Percentiles rank a stretch among this genome's conserved stretches.
These are phyloP conservation scores for Glandiceps talaboti DNA, from an alignment of 53 echinoderm and acorn worm genomes.

Conservation along the genomic window DNA sequence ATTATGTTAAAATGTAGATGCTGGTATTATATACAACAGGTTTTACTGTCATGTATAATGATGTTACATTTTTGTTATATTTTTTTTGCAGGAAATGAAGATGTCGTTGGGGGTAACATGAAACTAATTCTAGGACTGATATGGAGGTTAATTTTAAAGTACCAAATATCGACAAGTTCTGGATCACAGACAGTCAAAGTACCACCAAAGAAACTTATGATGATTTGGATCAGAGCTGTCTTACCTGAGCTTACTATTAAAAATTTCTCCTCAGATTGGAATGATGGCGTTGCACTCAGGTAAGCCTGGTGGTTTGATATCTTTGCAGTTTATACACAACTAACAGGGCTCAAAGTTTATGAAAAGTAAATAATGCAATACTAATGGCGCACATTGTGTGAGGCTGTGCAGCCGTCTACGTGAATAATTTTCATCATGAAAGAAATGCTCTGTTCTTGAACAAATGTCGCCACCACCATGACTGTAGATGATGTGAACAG, in stretches of 20 bases:
- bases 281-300: slow-evolving; percentile 80
- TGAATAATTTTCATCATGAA: no score
- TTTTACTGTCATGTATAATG: background rate
- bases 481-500: no score
- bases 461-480: no score
- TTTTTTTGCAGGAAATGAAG: slow-evolving; percentile 53
- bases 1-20: no score
- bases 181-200: slow-evolving; percentile 4
- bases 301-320: slow-evolving; percentile 11
- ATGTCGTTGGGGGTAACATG: slow-evolving; percentile 67
- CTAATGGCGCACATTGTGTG: no score
- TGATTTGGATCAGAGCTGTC: slow-evolving; percentile 76
- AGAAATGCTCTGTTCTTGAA: no score
- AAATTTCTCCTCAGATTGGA: slow-evolving; percentile 90
- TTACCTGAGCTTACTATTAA: slow-evolving; percentile 38
- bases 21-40: no score
- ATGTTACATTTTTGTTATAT: background rate
- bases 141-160: slow-evolving; percentile 69
- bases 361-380: no score
- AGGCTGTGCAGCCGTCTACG: no score
- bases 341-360: no score
- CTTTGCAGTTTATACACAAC: no score
- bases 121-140: slow-evolving; percentile 81
- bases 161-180: slow-evolving; percentile 49
- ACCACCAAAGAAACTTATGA: slow-evolving; percentile 89